These are phyloP conservation scores for Chionoecetes opilio DNA, from an alignment of 1,140 invertebrate species.

Conservation along the genomic window DNA sequence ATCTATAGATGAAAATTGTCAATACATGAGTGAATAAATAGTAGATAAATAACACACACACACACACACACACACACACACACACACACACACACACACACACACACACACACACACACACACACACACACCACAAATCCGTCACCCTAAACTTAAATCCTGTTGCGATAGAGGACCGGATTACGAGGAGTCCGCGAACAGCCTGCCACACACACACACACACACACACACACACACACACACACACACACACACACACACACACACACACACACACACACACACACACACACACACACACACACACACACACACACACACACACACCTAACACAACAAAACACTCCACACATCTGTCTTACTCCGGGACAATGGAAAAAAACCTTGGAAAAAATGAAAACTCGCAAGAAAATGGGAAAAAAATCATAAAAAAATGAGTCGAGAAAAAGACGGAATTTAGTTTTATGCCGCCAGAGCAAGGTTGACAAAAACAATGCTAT, in stretches of 20 bases:
- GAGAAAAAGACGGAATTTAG: no score
- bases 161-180: neutral
- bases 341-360: neutral
- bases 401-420: neutral
- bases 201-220: no score
- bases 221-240: neutral
- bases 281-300: neutral
- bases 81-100: neutral
- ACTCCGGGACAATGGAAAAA: no score
- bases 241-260: neutral
- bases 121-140: neutral
- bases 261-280: neutral
- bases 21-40: no score
- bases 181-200: neutral
- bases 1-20: no score
- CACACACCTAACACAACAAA: neutral
- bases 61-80: neutral
- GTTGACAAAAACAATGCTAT: no score
- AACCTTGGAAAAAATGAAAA: no score
- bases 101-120: neutral
- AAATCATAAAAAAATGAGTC: neutral
- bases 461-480: no score
- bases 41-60: no score
- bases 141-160: neutral
- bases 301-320: neutral